These are phyloP conservation scores for Heliopora coerulea DNA, from an alignment of 92 coral and sea anemone genomes.

Conservation along the genomic window DNA sequence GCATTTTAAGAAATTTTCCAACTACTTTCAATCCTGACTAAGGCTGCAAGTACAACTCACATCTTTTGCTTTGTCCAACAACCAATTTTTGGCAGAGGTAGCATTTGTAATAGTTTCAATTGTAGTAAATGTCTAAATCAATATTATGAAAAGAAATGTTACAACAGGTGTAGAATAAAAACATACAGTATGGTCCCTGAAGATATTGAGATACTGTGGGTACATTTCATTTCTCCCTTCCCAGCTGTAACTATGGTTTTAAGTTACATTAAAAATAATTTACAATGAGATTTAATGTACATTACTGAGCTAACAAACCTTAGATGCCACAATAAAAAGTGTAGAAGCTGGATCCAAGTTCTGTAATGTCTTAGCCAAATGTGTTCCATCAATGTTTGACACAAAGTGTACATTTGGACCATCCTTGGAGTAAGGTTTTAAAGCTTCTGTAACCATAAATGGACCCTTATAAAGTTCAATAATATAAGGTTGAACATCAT, in stretches of 20 bases:
- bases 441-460: slow-evolving; percentile 93
- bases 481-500: no score
- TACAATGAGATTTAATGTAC: no score
- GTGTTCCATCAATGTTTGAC: slow-evolving; percentile 97
- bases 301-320: slow-evolving; percentile 47
- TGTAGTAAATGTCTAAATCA: slow-evolving; percentile 97
- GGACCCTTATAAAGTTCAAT: slow-evolving; percentile 95
- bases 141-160: no score
- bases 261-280: no score
- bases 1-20: no score
- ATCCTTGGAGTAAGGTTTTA: slow-evolving; percentile 73
- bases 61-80: slow-evolving; percentile 72
- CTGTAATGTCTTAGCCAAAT: slow-evolving; percentile 77
- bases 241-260: no score
- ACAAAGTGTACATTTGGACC: slow-evolving; percentile 88
- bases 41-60: slow-evolving; percentile 41
- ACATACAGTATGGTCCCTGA: no score
- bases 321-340: slow-evolving; percentile 84
- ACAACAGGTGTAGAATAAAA: no score
- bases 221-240: no score
- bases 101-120: slow-evolving; percentile 98
- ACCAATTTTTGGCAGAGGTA: slow-evolving; percentile 85
- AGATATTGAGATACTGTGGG: no score
- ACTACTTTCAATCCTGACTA: no score
- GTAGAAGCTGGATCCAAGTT: slow-evolving; percentile 87